Evolutionary conservation across 2,113 vertebrate genomes (phyloP).

Genomic region (Columba janthina): DNA sequence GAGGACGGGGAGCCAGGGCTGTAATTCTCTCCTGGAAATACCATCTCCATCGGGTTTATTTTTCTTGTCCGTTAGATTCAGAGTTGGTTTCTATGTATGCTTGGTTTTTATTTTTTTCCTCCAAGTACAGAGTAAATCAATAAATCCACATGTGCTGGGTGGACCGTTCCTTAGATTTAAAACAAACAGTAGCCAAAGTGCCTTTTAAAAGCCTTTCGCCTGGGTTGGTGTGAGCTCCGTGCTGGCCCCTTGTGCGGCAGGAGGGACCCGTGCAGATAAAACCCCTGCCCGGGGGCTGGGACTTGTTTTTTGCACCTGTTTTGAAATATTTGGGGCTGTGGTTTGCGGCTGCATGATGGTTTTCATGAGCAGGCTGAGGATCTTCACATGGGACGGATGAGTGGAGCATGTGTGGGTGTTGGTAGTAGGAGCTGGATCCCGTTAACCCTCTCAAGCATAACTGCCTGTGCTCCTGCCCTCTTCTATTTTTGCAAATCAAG

Average conservation of each 20-base stretch:
- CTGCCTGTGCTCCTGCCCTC: background rate
- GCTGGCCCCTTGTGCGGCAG: background rate
- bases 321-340: background rate
- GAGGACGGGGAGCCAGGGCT: background rate
- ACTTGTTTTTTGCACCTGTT: fast-evolving
- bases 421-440: background rate
- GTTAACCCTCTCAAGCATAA: fast-evolving
- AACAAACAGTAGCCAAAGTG: background rate
- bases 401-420: fast-evolving
- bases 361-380: background rate
- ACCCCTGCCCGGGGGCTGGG: background rate
- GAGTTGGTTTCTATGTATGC: background rate
- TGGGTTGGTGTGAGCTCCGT: fast-evolving
- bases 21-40: background rate
- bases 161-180: background rate
- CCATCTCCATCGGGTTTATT: background rate
- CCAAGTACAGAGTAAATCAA: background rate
- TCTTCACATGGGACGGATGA: fast-evolving
- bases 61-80: background rate
- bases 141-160: background rate
- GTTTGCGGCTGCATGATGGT: fast-evolving
- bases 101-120: background rate
- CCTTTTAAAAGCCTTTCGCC: background rate
- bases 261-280: fast-evolving
- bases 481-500: fast-evolving